Base-by-base conservation (phyloP, 2,797 vertebrate genomes). In the Aratinga solstitialis region DNA sequence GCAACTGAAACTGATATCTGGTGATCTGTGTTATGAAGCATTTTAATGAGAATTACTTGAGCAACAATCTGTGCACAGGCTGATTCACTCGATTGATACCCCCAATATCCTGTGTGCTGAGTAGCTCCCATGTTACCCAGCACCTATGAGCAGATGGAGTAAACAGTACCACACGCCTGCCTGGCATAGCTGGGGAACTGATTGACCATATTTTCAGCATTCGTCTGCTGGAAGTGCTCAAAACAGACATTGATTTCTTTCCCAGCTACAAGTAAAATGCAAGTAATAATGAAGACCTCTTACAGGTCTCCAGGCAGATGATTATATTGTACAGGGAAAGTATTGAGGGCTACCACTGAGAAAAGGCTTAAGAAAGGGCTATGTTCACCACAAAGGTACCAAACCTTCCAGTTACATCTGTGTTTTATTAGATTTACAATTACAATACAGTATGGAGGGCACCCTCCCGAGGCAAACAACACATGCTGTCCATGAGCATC, bases 381-480 rank as follows among this genome's bases (percentile, higher is more conserved):
- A 21, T 2, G 3, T 24, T 73, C 42, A 75, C 16, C 58, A 89
- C 67, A 61, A 73, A 89, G 54, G 42, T 26, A 89, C 69, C 54
- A 54, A 45, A 80, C 29, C 43, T 65, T 91, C 54, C 45, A 65
- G 4, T 84, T 36, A 82, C 27, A 87, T 42, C 50, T 3, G 4
- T 79, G 15, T 72, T 97, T 97, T 96, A 97, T 96, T 97, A 68
- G 48, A 62, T 85, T 89, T 63, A 95, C 48, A 43, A 24, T 65
- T 75, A 93, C 87, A 95, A 72, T 36, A 77, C 63, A 65, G 32
- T 45, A 91, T 32, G 47, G 72, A 89, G 77, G 84, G 42, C 76
- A 82, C 13, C 21, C 54, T 9, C 78, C 69, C 48, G 68, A 63
- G 47, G 29, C 50, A 77, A 85, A 89, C 71, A 75, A 47, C 36